Base-by-base conservation (phyloP, 2,888 invertebrate species). In the Uloborus plumipes region DNA sequence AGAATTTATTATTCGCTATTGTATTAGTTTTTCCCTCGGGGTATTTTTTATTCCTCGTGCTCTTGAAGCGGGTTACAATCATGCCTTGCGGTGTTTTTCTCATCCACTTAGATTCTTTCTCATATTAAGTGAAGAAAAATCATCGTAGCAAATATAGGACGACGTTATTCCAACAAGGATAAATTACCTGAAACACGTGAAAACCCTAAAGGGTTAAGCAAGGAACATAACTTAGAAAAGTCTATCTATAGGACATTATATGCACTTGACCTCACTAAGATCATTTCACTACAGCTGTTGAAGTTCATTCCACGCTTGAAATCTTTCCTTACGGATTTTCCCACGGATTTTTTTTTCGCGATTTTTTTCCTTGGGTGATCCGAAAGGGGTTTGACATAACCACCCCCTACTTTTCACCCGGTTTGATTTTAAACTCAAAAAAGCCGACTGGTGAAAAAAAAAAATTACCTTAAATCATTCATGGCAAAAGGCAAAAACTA, bases 221-320 rank as follows among this genome's bases (percentile, higher is more conserved):
- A 61, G 62, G 71, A 47, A 65, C 51, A 64, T 49, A 50, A 59
- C 18, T 31, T 26, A 39, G 39, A 22, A 64, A 64, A 64, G 70
- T 65, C 39, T 39, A 20, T 66, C 58, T 70, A 47, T 58, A 53
- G 70, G 20, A 59, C 71, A 62, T 59, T 49, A 62, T 67, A 50
- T 72, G 47, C 79, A 66, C 79, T 73, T 80, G 79, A 80, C 79
- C 79, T 80, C 62, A 18, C 55, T 55, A 26, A 16, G 53, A 55
- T 55, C 39, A 55, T 51, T 66, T 66, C 66, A 26, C 15, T 51
- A 26, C 26, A 66, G 51, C 66, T 51, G n/a, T 13, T 65, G 39
- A 61, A 65, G 66, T 76, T 77, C 65, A 65, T n/a, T 49, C 58
- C 20, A 16, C 70, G 26, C 58, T 66, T 66, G 51, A 51, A 22